Evolutionary conservation across 1,140 invertebrate species (phyloP), one percentile per base, ranked within the genome.

Genomic region (Anagrus nilaparvatae): DNA sequence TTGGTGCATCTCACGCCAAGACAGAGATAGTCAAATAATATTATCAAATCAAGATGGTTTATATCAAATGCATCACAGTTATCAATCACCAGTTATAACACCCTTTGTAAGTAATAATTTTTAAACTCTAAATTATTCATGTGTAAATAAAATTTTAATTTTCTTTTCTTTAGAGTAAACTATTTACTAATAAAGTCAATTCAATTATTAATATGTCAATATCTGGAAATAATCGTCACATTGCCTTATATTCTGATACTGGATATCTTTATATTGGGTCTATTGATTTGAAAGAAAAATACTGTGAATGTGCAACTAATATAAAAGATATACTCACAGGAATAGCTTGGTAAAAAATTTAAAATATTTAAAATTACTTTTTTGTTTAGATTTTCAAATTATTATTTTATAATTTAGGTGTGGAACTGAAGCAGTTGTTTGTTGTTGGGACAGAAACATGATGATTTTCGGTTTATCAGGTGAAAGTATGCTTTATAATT

Each of bases 241-340:
- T 95, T 31, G 88, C 87, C 2, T 61, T 97, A 9, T 88, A 90
- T 50, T 84, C 87, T 1, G 82, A 92, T 56, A 82, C 79, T 28
- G 90, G 90, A 0, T 71, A 80, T 49, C 64, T 97, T 1, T 95
- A 90, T 82, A 75, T 96, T 32, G 92, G 91, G 18, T 82, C 84
- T 2, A 75, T 82, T 12, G 84, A 93, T 70, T 76, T 93, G 40
- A 76, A 81, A 56, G 79, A 73, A 35, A 86, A 82, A 59, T 90
- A 87, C 53, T 85, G 79, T 54, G 89, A 94, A 68, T 81, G 87
- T 57, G 77, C 84, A 49, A 87, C 84, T 0, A 80, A 81, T 32
- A 78, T 78, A 32, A 74, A 77, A 32, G 77, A 79, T 50, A 72
- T 76, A 50, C 82, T 90, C 2, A 79, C 79, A 42, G 84, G 93